Percentiles rank a stretch among this genome's conserved stretches.
These are phyloP conservation scores for Heliangelus exortis DNA, from an alignment of 2,797 vertebrate genomes.

Conservation along the genomic window DNA sequence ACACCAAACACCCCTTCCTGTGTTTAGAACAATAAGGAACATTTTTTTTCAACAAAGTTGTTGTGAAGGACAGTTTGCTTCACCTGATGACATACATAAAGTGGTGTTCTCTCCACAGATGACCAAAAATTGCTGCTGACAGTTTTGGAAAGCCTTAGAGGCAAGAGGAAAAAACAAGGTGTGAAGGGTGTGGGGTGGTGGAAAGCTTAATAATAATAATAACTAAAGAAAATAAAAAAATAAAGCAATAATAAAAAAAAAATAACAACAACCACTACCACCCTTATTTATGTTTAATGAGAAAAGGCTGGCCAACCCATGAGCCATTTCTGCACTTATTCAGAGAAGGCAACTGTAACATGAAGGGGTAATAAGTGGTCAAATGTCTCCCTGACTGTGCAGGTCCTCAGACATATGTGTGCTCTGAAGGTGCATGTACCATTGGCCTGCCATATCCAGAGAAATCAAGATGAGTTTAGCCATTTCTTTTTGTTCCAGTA, in stretches of 20 bases:
- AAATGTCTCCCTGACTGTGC: background rate
- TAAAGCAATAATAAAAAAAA: too few species aligned
- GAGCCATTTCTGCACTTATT: background rate
- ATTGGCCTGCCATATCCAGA: background rate
- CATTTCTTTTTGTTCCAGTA: background rate
- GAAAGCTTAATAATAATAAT: background rate
- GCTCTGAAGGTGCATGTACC: background rate
- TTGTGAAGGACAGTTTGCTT: background rate
- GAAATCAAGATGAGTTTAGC: background rate
- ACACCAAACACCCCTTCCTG: background rate
- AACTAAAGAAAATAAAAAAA: too few species aligned
- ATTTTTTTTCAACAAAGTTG: background rate
- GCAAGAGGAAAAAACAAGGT: background rate
- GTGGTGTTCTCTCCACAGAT: background rate
- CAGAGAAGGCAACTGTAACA: background rate
- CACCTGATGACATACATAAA: background rate
- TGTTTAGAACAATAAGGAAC: background rate
- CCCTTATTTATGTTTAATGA: background rate
- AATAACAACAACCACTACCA: too few species aligned
- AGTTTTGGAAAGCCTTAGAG: background rate
- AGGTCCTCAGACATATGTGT: background rate
- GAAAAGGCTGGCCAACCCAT: background rate
- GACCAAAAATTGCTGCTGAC: background rate
- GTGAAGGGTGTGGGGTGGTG: too few species aligned
- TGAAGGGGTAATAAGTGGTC: fast-evolving